phyloP scores from a whole-genome alignment of 53 echinoderm and acorn worm species.

The Zoroaster sp. region DNA sequence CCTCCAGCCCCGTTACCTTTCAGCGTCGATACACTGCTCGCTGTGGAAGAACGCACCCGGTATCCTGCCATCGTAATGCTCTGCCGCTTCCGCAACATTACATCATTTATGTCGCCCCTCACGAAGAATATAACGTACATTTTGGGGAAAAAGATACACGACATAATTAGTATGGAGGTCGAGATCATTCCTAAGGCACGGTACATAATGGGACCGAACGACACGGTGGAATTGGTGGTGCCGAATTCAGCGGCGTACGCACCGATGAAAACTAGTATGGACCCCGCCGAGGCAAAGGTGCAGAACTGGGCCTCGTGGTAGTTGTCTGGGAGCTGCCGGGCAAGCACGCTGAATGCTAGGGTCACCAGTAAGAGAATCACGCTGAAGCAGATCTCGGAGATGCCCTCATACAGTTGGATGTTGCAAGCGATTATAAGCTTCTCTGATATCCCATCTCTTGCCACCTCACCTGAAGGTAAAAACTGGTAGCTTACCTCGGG shows the following conservation, averaged over 20 bases:
- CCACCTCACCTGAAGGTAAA: neutral
- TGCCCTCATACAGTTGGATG: constrained; percentile 53
- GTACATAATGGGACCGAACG: constrained; percentile 56
- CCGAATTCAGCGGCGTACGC: constrained; percentile 31
- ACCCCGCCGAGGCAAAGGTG: constrained; percentile 61
- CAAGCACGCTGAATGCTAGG: constrained; percentile 73
- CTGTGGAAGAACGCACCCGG: constrained; percentile 11
- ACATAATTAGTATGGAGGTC: constrained; percentile 59
- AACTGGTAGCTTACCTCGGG: constrained; percentile 32
- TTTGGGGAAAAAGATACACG: constrained; percentile 70
- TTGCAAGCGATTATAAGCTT: constrained; percentile 65
- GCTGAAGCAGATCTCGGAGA: constrained; percentile 71
- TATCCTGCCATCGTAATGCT: constrained; percentile 32
- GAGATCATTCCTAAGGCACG: constrained; percentile 55
- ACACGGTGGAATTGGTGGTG: neutral
- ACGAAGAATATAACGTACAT: constrained; percentile 66
- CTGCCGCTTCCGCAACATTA: constrained; percentile 37
- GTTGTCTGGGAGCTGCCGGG: constrained; percentile 87
- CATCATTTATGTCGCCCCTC: constrained; percentile 40
- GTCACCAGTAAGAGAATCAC: constrained; percentile 62
- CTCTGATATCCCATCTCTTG: constrained; percentile 38
- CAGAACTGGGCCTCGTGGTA: constrained; percentile 81
- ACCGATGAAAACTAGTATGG: constrained; percentile 24
- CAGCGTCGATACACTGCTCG: neutral
- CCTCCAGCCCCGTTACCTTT: neutral